Base-by-base conservation (phyloP, 2,797 vertebrate species). In the Remorina albescens region DNA sequence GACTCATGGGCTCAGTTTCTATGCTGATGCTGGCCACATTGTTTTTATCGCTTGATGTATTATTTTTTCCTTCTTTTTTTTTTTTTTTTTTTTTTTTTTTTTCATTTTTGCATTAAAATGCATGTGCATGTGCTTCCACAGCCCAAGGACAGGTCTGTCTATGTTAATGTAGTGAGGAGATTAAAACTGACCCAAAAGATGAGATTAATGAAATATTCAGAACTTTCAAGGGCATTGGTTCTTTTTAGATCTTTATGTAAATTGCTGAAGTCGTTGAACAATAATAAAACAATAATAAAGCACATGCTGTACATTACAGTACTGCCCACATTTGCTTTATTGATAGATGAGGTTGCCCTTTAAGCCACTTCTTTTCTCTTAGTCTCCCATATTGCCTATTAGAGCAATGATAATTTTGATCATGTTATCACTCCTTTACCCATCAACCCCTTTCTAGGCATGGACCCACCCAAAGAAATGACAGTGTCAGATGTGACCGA, bases 391-490 rank as follows among this genome's bases (percentile, higher is more conserved):
- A 30, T 59, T 80, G 2, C 39, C 2, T 21, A 9, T 47, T 54
- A 46, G 30, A 1, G 30, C 30, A 30, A 30, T 30, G 2, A 57
- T 1, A n/a, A 26, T 26, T 37, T 26, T 15, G 5, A 49, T n/a
- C 47, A 18, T 8, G 4, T 51, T 66, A 25, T 66, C 57, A 15
- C 21, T 13, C 55, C 2, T 25, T 61, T 42, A 58, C 26, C 16
- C 19, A n/a, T 67, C 19, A 1, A 56, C 53, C 47, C 37, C 8
- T 9, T 55, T 79, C 4, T 47, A 99, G 98, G 96, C 42, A 96
- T 99, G 4, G 98, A 98, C 78, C 95, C 96, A 0, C 98, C 98
- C 0, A 95, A 93, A 87, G 95, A 98, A 67, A 86, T 99, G 85
- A 91, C 91, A 0, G 93, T 97, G 66, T 94, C 95, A 11, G 97